These are phyloP conservation scores for Silurus asotus DNA, from an alignment of 2,113 vertebrate genomes.

Conservation along the genomic window DNA sequence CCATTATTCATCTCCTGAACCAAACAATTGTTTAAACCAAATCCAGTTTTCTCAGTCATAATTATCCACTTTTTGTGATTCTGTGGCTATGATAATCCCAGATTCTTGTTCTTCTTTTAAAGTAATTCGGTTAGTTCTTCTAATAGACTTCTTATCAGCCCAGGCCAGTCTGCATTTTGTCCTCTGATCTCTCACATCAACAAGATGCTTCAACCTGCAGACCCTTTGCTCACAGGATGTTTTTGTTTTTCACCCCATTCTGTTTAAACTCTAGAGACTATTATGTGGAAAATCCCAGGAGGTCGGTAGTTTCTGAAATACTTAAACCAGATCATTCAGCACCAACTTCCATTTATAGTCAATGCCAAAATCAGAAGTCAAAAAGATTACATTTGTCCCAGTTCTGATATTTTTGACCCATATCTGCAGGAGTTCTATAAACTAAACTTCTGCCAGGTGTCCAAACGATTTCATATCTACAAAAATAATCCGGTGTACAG, in stretches of 20 bases:
- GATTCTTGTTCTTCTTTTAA: neutral
- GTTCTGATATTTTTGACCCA: neutral
- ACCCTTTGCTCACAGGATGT: neutral
- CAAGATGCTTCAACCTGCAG: neutral
- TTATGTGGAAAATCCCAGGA: neutral
- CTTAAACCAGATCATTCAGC: neutral
- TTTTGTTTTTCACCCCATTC: neutral
- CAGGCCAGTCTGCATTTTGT: too few species aligned
- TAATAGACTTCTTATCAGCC: neutral
- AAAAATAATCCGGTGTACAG: neutral
- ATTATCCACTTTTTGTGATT: neutral
- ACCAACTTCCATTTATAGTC: neutral
- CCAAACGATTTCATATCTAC: neutral
- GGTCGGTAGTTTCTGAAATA: neutral
- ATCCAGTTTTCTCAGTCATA: too few species aligned
- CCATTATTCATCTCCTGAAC: neutral
- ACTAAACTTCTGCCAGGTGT: neutral
- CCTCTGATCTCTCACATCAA: neutral
- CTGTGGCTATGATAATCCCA: neutral
- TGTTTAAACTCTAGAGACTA: neutral
- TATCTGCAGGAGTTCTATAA: neutral
- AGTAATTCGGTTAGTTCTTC: neutral
- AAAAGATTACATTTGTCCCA: neutral
- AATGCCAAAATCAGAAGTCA: neutral
- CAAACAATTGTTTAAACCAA: neutral